Evolutionary conservation across 2,113 vertebrate genomes (phyloP).

Genomic region (Dascyllus trimaculatus): DNA sequence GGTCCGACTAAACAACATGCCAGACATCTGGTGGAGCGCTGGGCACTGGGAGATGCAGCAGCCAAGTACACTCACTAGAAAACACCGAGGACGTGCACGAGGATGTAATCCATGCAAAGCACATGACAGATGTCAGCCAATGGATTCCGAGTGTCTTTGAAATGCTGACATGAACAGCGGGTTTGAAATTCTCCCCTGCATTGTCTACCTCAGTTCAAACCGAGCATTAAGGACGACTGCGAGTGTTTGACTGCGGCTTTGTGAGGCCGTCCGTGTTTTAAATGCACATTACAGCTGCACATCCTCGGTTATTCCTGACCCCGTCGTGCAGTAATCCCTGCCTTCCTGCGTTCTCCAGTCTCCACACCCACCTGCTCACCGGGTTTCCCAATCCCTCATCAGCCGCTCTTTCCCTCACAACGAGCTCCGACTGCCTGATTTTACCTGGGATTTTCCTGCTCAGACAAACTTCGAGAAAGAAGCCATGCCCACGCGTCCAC

Average conservation of each 20-base stretch:
- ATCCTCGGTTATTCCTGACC: background rate
- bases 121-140: constrained; percentile 22
- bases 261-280: background rate
- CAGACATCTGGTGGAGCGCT: constrained; percentile 71
- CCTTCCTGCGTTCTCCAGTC: background rate
- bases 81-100: constrained; percentile 30
- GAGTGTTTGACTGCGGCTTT: background rate
- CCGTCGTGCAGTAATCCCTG: background rate
- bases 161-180: background rate
- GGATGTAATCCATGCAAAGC: constrained; percentile 33
- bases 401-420: too few relatives aligned
- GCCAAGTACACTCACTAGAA: constrained; percentile 36
- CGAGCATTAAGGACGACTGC: background rate
- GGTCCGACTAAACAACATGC: constrained; percentile 47
- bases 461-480: background rate
- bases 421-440: background rate
- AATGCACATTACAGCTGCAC: background rate
- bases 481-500: too few relatives aligned
- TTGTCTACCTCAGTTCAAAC: background rate
- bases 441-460: background rate
- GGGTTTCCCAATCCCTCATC: background rate
- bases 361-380: background rate
- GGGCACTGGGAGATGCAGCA: constrained; percentile 36
- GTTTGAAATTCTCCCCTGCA: background rate
- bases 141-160: constrained; percentile 26